These are phyloP conservation scores for Brachyrhaphis roseni DNA, from an alignment of 2,797 vertebrate genomes.

Conservation along the genomic window DNA sequence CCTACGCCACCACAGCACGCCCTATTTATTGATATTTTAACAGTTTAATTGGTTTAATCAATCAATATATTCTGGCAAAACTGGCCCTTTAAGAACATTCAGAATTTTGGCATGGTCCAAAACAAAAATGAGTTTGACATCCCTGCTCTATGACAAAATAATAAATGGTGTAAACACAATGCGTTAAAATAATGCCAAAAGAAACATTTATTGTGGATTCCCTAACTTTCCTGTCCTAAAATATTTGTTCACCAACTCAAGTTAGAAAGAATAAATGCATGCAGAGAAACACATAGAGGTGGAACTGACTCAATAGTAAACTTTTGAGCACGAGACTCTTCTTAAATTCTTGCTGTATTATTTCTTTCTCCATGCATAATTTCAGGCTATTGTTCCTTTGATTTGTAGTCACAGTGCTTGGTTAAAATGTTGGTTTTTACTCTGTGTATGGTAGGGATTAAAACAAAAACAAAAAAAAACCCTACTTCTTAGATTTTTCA, in stretches of 20 bases:
- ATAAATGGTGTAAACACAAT: not conserved
- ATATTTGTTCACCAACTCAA: not conserved
- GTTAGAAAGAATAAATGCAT: not conserved
- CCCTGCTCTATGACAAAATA: not conserved
- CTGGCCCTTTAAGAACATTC: too few species aligned
- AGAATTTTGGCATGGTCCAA: too few species aligned
- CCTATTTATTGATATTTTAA: too few species aligned
- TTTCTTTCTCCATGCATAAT: not conserved
- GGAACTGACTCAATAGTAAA: slow-evolving; percentile 1
- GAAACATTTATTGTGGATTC: not conserved
- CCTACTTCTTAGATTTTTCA: not conserved
- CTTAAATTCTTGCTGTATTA: not conserved
- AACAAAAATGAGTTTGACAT: too few species aligned
- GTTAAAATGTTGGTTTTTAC: not conserved
- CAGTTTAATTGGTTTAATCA: too few species aligned
- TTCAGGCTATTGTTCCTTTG: not conserved
- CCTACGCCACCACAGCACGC: too few species aligned
- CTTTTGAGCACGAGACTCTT: not conserved
- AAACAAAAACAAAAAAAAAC: not conserved
- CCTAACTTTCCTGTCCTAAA: not conserved
- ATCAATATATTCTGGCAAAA: too few species aligned
- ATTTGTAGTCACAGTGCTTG: not conserved
- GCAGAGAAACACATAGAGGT: not conserved
- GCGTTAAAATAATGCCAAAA: not conserved
- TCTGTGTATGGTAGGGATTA: not conserved